Percentiles rank a stretch among this genome's conserved stretches.
Conservation (phyloP, 2,113 vertebrate species). For the Lophura nycthemera region DNA sequence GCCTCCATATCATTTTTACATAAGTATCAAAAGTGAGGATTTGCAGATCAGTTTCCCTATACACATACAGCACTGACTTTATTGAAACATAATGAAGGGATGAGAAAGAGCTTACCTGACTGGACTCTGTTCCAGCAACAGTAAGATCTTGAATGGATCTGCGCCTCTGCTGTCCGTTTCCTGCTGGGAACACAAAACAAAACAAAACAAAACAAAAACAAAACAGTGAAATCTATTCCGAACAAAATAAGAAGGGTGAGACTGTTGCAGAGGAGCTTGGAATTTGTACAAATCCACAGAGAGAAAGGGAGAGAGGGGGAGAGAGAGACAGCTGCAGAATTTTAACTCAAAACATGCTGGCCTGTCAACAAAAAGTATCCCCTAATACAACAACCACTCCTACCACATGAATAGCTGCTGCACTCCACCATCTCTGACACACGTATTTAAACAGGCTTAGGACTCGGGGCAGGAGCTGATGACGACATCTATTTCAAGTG, state of each 20-base stretch:
- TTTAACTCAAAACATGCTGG: slow-evolving; percentile 80
- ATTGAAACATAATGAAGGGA: slow-evolving; percentile 27
- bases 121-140: slow-evolving; percentile 88
- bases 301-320: slow-evolving; percentile 64
- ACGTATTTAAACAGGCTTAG: slow-evolving; percentile 76
- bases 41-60: neutral
- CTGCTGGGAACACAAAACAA: slow-evolving; percentile 77
- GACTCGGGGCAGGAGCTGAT: slow-evolving; percentile 75
- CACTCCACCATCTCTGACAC: slow-evolving; percentile 80
- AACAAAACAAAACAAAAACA: slow-evolving; percentile 62
- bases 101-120: slow-evolving; percentile 85
- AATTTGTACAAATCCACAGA: slow-evolving; percentile 78
- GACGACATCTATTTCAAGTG: slow-evolving; percentile 87
- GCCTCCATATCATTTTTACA: neutral
- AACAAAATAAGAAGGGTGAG: slow-evolving; percentile 49
- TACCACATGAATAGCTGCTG: slow-evolving; percentile 78
- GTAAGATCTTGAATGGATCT: slow-evolving; percentile 96
- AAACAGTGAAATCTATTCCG: slow-evolving; percentile 71
- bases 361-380: slow-evolving; percentile 73
- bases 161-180: slow-evolving; percentile 92
- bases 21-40: slow-evolving; percentile 27
- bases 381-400: slow-evolving; percentile 78
- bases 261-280: slow-evolving; percentile 73
- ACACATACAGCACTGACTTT: neutral
- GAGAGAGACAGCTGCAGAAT: slow-evolving; percentile 81